phyloP scores from a whole-genome alignment of 2,797 vertebrate species.

The Chaunax sp. region DNA sequence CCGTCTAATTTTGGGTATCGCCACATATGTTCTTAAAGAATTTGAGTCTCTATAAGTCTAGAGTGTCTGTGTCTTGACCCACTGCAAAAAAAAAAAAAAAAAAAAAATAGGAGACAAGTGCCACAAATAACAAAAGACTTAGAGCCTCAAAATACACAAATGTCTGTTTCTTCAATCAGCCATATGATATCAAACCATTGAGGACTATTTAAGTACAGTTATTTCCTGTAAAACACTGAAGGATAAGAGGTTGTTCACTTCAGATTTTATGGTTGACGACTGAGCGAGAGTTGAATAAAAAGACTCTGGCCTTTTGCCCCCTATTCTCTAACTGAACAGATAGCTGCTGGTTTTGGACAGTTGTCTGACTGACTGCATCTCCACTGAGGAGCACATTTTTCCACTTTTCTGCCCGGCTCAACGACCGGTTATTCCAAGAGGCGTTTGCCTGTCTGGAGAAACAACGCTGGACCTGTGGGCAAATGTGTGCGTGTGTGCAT shows the following conservation, averaged over 20 bases:
- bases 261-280: constrained; percentile 61
- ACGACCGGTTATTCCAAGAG: constrained; percentile 69
- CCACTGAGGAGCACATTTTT: constrained; percentile 81
- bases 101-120: background rate
- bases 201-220: constrained; percentile 3
- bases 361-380: constrained; percentile 82
- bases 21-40: constrained; percentile 40
- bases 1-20: constrained; percentile 47
- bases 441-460: constrained; percentile 77
- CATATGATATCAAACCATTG: background rate
- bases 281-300: constrained; percentile 75
- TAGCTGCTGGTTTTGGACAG: constrained; percentile 79
- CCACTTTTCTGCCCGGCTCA: constrained; percentile 76
- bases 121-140: background rate
- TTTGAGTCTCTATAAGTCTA: background rate
- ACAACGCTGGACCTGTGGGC: constrained; percentile 73
- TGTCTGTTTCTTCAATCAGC: background rate
- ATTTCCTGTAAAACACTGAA: constrained; percentile 37
- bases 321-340: constrained; percentile 72
- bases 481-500: constrained; percentile 48
- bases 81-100: background rate
- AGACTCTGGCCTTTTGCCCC: constrained; percentile 77
- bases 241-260: constrained; percentile 53
- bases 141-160: background rate
- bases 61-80: constrained; percentile 22